A percentile compares a stretch with the other conserved stretches of the same genome.
Conservation (phyloP, 2,797 vertebrate genomes). For the Pterois miles region DNA sequence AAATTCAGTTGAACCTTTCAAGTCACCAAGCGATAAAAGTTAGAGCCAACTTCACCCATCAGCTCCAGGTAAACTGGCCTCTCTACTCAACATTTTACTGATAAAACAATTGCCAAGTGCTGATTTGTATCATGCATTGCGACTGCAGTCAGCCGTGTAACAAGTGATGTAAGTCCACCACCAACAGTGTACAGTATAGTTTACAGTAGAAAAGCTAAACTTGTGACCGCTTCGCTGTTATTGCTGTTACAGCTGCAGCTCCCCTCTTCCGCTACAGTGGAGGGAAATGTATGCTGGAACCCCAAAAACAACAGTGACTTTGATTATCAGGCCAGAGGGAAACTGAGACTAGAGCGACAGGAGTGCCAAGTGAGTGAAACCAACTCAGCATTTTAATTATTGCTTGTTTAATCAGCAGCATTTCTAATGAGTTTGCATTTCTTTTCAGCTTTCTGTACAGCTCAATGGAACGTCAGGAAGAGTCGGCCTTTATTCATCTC, state of each 20-base stretch:
- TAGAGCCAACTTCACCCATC: conserved; percentile 79
- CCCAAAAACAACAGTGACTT: conserved; percentile 67
- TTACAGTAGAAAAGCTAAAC: conserved; percentile 37
- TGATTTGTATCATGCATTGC: not conserved
- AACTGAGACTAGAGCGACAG: conserved; percentile 72
- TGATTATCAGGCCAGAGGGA: conserved; percentile 73
- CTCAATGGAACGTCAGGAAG: conserved; percentile 73
- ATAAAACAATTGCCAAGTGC: not conserved
- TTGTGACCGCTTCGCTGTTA: conserved; percentile 22
- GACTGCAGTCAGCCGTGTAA: not conserved
- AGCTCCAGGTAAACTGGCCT: conserved; percentile 82
- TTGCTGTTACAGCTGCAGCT: conserved; percentile 81
- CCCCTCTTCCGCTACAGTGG: conserved; percentile 79
- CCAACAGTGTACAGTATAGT: conserved; percentile 15
- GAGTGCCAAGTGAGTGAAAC: conserved; percentile 80
- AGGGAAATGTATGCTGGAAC: conserved; percentile 78
- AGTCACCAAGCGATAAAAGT: conserved; percentile 69
- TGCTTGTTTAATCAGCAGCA: not conserved
- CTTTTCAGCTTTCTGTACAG: conserved; percentile 68
- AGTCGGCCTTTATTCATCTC: conserved; percentile 66
- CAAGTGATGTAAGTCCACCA: not conserved
- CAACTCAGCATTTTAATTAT: not conserved
- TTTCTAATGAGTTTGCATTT: conserved; percentile 3
- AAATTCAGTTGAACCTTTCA: conserved; percentile 67
- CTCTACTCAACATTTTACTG: not conserved